Evolutionary conservation across 2,888 invertebrate species (phyloP).

Genomic region (Meghimatium bilineatum): DNA sequence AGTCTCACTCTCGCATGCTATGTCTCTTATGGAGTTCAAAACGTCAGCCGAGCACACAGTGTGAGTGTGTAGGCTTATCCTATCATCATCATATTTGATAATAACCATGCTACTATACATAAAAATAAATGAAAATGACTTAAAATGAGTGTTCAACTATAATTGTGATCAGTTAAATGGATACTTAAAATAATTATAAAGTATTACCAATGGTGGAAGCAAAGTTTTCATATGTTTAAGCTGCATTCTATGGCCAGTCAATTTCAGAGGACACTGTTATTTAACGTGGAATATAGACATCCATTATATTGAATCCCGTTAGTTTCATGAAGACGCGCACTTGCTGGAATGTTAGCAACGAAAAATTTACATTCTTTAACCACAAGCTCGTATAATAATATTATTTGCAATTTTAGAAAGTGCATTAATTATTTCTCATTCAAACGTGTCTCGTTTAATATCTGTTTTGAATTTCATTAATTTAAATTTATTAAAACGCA

Average conservation of each 20-base stretch:
- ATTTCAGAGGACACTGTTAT: neutral
- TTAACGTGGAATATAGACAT: too few relatives aligned
- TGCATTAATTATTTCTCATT: neutral
- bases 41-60: too few relatives aligned
- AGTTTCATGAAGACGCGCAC: constrained; percentile 50
- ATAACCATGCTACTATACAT: too few relatives aligned
- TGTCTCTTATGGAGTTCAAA: too few relatives aligned
- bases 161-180: too few relatives aligned
- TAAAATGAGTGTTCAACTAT: too few relatives aligned
- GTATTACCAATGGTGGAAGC: constrained; percentile 82
- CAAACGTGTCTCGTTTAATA: too few relatives aligned
- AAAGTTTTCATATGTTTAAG: constrained; percentile 89
- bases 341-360: constrained; percentile 62
- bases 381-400: constrained; percentile 25
- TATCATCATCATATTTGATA: too few relatives aligned
- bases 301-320: neutral
- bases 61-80: too few relatives aligned
- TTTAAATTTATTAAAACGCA: neutral
- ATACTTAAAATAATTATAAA: neutral
- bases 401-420: neutral
- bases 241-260: constrained; percentile 81
- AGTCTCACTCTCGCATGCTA: too few relatives aligned
- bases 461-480: neutral
- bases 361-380: neutral
- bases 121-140: too few relatives aligned